These are phyloP conservation scores for Agriopis leucophaearia DNA, from an alignment of 2,888 invertebrate species.

Conservation along the genomic window DNA sequence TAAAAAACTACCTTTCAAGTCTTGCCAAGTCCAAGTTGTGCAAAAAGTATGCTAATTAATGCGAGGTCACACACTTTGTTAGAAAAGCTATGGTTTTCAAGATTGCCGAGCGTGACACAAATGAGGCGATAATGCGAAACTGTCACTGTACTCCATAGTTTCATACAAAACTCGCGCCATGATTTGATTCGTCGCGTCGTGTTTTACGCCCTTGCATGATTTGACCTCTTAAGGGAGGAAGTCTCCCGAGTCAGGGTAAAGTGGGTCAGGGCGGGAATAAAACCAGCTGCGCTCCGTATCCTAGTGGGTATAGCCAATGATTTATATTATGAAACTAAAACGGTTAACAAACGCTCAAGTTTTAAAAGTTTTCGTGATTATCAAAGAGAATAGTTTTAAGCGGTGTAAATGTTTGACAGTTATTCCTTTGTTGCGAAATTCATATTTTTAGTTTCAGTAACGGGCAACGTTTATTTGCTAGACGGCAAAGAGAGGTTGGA, in stretches of 20 bases:
- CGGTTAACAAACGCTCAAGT: slow-evolving; percentile 43
- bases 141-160: not conserved
- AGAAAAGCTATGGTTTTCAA: too few species aligned
- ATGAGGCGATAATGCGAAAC: not conserved
- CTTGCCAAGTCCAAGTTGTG: too few species aligned
- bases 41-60: too few species aligned
- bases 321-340: slow-evolving; percentile 55
- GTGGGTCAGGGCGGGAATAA: slow-evolving; percentile 58
- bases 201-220: not conserved
- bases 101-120: too few species aligned
- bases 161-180: not conserved
- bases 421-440: slow-evolving; percentile 2
- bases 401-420: slow-evolving; percentile 13
- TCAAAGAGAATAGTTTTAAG: slow-evolving; percentile 10
- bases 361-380: slow-evolving; percentile 15
- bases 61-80: too few species aligned
- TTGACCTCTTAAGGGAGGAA: slow-evolving; percentile 4
- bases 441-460: slow-evolving; percentile 2
- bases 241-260: slow-evolving; percentile 38
- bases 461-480: not conserved
- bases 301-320: slow-evolving; percentile 55
- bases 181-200: not conserved
- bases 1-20: too few species aligned
- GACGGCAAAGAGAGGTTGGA: not conserved
- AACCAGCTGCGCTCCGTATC: slow-evolving; percentile 48